Conservation (phyloP, 2,113 vertebrate species). For the Isichthys henryi region DNA sequence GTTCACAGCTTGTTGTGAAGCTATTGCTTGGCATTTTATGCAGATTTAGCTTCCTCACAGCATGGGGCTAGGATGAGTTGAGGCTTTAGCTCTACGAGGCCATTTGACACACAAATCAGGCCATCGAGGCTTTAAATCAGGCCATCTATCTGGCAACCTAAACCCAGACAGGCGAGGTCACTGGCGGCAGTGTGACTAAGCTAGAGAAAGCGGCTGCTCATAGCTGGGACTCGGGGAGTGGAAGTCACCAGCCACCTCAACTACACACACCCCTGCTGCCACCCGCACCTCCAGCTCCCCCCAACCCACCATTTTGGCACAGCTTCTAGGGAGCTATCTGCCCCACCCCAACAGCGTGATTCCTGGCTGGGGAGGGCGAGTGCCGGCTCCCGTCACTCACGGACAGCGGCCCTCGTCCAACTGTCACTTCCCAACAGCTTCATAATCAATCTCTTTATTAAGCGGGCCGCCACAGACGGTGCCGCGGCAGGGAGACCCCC, state of each 20-base stretch:
- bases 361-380: slow-evolving; percentile 74
- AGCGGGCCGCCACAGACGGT: slow-evolving; percentile 55
- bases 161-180: background rate
- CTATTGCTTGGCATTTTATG: background rate
- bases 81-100: background rate
- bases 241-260: background rate
- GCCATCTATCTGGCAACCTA: background rate
- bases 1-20: background rate
- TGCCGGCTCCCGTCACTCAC: slow-evolving; percentile 89
- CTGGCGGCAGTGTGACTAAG: background rate
- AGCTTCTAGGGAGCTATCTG: slow-evolving; percentile 54
- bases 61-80: background rate
- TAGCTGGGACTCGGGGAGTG: slow-evolving; percentile 42
- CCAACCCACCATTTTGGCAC: slow-evolving; percentile 64
- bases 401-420: slow-evolving; percentile 83
- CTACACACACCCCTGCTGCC: background rate
- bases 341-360: slow-evolving; percentile 60
- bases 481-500: slow-evolving; percentile 53
- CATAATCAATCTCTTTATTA: slow-evolving; percentile 98
- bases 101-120: background rate
- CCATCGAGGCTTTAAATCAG: background rate
- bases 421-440: slow-evolving; percentile 89
- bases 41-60: background rate
- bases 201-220: slow-evolving; percentile 35
- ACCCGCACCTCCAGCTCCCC: slow-evolving; percentile 18